Evolutionary conservation across 2,888 invertebrate genomes (phyloP).

Genomic region (Bedellia somnulentella): DNA sequence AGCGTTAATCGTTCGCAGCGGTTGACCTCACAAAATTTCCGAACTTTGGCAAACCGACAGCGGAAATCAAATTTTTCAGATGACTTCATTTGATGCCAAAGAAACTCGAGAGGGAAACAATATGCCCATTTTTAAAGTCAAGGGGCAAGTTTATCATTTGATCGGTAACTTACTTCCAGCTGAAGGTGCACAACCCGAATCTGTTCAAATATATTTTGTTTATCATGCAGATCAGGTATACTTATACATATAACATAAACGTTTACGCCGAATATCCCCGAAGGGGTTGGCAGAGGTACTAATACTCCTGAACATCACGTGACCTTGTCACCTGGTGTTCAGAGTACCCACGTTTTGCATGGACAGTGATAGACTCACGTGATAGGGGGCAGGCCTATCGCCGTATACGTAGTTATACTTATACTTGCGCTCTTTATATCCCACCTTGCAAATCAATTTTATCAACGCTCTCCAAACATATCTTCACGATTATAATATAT

Average conservation of each 20-base stretch:
- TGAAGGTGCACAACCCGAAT: constrained; percentile 13
- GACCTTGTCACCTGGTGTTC: too few species aligned
- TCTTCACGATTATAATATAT: constrained; percentile 8
- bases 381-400: too few species aligned
- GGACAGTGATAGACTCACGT: too few species aligned
- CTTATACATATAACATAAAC: constrained; percentile 9
- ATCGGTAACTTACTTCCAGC: constrained; percentile 14
- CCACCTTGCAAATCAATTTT: constrained; percentile 8
- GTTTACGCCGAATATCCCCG: too few species aligned
- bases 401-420: constrained; percentile 12
- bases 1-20: constrained; percentile 8
- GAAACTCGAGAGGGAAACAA: constrained; percentile 13
- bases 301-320: too few species aligned
- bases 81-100: constrained; percentile 16
- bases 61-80: constrained; percentile 10
- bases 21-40: not conserved
- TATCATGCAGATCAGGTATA: constrained; percentile 13
- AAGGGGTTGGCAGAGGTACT: too few species aligned
- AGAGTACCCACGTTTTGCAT: too few species aligned
- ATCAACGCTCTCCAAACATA: constrained; percentile 9
- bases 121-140: constrained; percentile 13
- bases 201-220: constrained; percentile 19
- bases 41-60: not conserved
- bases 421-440: constrained; percentile 9
- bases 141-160: constrained; percentile 13